Evolutionary conservation across 2,888 invertebrate genomes (phyloP), one percentile per base, ranked within the genome.

Genomic region (Netelia melanura): DNA sequence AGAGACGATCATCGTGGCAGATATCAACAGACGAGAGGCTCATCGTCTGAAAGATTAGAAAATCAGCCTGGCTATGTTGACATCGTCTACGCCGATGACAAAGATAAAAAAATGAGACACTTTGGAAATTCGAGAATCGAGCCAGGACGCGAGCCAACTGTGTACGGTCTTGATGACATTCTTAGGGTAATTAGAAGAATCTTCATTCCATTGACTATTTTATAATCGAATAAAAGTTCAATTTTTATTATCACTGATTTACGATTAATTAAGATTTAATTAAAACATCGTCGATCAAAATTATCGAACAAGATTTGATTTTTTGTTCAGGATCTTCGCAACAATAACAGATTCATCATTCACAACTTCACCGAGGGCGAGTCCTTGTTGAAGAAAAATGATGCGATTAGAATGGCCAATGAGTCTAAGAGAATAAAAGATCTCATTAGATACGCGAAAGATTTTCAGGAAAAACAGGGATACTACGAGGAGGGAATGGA

Each of bases 401-500:
- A 93, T 65, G 89, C 87, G 1, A 81, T 89, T 1, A 88, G 89
- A 71, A 86, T 88, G 0, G 91, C 91, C 2, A 77, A 86, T 9
- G 90, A 92, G 44, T 86, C 91, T 0, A 90, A 88, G 61, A 89
- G 88, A 56, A 89, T 93, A 71, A 87, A 90, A 67, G 91, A 92
- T 78, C 79, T 93, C 21, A 72, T 88, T 6, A 90, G 93, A 71
- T 93, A 93, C 89, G 93, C 93, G 44, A 90, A 88, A 68, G 88
- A 91, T 38, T 91, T 90, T 80, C 92, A 93, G 76, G 93, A 93
- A 81, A 88, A 89, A 67, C 88, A 93, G 25, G 93, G 93, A 3
- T 93, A 90, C 80, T 93, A 90, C 86, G 93, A 93, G 78, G 90
- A 93, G 80, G 93, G 92, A 56, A 92, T 93, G 92, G 90, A 92